Evolutionary conservation across 2,888 invertebrate genomes (phyloP).

Genomic region (Lasioglossum malachurum): DNA sequence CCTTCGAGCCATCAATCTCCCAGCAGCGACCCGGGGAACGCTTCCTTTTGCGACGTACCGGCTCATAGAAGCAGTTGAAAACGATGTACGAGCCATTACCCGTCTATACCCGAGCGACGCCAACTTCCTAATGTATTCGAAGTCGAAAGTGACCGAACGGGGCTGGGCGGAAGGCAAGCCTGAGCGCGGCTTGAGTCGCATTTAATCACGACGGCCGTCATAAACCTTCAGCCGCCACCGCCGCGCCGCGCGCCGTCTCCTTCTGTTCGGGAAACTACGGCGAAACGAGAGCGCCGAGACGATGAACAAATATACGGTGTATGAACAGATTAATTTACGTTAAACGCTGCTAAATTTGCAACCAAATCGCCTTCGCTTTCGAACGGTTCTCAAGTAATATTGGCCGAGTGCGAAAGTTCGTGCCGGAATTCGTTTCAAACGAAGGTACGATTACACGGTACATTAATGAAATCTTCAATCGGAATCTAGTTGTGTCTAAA

Average conservation of each 20-base stretch:
- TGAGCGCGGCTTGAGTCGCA: conserved; percentile 3
- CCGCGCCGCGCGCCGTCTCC: not conserved
- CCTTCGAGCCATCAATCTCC: conserved; percentile 53
- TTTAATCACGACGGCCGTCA: conserved; percentile 42
- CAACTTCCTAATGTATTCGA: conserved; percentile 38
- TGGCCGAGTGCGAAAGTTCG: not conserved
- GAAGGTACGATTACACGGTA: too few relatives aligned
- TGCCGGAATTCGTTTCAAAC: not conserved
- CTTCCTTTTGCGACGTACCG: conserved; percentile 41
- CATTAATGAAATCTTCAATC: not conserved
- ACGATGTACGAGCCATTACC: conserved; percentile 44
- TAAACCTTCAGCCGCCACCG: conserved; percentile 1
- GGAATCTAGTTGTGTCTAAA: too few relatives aligned
- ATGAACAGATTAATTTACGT: conserved; percentile 4
- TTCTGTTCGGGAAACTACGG: not conserved
- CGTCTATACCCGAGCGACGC: conserved; percentile 25
- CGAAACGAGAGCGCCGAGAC: not conserved
- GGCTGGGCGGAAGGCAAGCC: conserved; percentile 8
- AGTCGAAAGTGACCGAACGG: conserved; percentile 45
- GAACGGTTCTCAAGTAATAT: not conserved
- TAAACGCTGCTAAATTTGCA: conserved; percentile 2
- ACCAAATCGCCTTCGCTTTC: not conserved
- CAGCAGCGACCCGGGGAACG: conserved; percentile 45
- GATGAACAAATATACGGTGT: not conserved
- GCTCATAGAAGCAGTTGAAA: conserved; percentile 37